Conservation (phyloP, 1,140 invertebrate genomes). For the Amphibalanus amphitrite region DNA sequence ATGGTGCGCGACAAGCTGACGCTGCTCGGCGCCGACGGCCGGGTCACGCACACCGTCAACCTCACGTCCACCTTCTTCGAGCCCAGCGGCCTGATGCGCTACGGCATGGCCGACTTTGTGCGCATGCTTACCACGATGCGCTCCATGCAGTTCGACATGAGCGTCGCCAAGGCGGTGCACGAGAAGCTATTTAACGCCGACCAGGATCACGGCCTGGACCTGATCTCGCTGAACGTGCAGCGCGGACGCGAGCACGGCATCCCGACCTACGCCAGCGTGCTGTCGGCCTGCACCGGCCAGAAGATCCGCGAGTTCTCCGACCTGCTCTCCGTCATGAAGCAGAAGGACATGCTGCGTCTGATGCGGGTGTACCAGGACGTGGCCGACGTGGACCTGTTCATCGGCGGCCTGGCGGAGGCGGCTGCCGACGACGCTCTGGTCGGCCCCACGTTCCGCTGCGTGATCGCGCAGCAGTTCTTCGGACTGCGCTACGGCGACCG, state of each 20-base stretch:
- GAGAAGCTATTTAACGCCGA: conserved; percentile 15
- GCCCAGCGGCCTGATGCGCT: background rate
- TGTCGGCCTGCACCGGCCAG: conserved; percentile 15
- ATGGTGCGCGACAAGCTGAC: conserved; percentile 17
- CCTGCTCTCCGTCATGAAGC: conserved; percentile 13
- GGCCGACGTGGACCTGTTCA: conserved; percentile 60
- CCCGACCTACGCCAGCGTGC: conserved; percentile 15
- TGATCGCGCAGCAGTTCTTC: conserved; percentile 36
- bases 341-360: conserved; percentile 27
- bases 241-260: conserved; percentile 28
- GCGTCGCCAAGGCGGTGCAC: conserved; percentile 2
- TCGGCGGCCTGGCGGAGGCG: conserved; percentile 44
- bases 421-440: conserved; percentile 25
- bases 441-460: conserved; percentile 37
- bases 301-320: conserved; percentile 12
- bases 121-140: no score
- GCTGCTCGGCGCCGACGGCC: background rate
- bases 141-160: no score
- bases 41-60: background rate
- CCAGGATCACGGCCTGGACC: conserved; percentile 28
- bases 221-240: conserved; percentile 24
- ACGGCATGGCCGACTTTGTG: no score
- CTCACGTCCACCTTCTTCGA: background rate
- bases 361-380: conserved; percentile 37
- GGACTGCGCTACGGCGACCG: conserved; percentile 19